Percentiles rank a stretch among this genome's conserved stretches.
Evolutionary conservation across 2,888 invertebrate species (phyloP).

Genomic region (Cephus nigrinus): DNA sequence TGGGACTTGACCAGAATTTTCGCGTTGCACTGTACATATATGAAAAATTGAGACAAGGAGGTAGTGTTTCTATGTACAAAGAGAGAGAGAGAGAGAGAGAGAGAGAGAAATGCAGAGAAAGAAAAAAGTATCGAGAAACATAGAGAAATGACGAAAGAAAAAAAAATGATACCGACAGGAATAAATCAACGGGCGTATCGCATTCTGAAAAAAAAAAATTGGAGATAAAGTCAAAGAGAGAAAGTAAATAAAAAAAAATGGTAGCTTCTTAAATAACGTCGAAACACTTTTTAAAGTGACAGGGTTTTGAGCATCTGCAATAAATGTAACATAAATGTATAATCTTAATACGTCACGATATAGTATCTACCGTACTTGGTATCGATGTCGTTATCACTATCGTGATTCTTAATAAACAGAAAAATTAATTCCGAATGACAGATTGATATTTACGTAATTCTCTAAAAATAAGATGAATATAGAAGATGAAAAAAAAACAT

Average conservation of each 20-base stretch:
- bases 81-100: not conserved
- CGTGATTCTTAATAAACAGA: not conserved
- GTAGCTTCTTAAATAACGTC: constrained; percentile 8
- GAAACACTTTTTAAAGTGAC: constrained; percentile 44
- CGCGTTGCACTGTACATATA: not conserved
- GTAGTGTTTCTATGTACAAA: constrained; percentile 15
- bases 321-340: constrained; percentile 60
- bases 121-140: not conserved
- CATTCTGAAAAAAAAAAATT: not conserved
- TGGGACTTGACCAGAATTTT: not conserved
- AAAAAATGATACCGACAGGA: not conserved
- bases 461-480: not conserved
- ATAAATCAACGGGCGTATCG: constrained; percentile 2
- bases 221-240: constrained; percentile 14
- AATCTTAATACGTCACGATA: constrained; percentile 52
- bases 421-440: not conserved
- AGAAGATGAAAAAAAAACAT: not conserved
- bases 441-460: not conserved
- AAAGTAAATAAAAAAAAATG: constrained; percentile 2
- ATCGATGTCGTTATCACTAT: constrained; percentile 32
- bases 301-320: constrained; percentile 55
- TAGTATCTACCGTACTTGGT: constrained; percentile 41
- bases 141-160: not conserved
- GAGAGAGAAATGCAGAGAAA: not conserved
- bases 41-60: not conserved